phyloP scores from a whole-genome alignment of 2,797 vertebrate species.

The Typhlichthys subterraneus region DNA sequence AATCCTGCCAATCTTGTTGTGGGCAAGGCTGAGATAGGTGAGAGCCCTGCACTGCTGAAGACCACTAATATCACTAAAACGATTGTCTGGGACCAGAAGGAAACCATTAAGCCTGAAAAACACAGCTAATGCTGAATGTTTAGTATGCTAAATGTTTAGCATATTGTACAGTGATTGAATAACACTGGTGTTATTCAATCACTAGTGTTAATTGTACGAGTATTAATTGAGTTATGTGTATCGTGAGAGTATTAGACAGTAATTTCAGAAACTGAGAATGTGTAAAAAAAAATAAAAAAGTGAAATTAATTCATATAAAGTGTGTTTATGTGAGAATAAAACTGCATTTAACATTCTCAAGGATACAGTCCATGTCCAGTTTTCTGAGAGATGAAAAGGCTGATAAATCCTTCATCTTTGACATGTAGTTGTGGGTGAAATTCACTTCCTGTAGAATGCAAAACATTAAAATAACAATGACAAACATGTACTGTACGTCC shows the following conservation, averaged over 20 bases:
- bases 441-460: constrained; percentile 82
- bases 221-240: no score
- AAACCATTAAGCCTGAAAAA: neutral
- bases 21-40: constrained; percentile 82
- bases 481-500: constrained; percentile 8
- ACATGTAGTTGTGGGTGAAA: constrained; percentile 87
- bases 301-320: neutral
- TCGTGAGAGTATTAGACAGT: no score
- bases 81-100: constrained; percentile 77
- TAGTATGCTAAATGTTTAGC: no score
- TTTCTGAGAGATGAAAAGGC: constrained; percentile 77
- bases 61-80: constrained; percentile 83
- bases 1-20: constrained; percentile 84
- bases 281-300: neutral
- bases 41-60: constrained; percentile 82
- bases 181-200: no score
- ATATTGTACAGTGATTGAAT: no score
- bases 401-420: constrained; percentile 85
- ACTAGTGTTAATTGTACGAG: no score
- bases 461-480: constrained; percentile 20
- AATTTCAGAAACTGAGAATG: no score
- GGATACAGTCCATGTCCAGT: constrained; percentile 92
- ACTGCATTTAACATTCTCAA: constrained; percentile 18
- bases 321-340: neutral
- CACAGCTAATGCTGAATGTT: neutral